Conservation (phyloP, 2,888 invertebrate species). For the Leptinotarsa tumamoca region DNA sequence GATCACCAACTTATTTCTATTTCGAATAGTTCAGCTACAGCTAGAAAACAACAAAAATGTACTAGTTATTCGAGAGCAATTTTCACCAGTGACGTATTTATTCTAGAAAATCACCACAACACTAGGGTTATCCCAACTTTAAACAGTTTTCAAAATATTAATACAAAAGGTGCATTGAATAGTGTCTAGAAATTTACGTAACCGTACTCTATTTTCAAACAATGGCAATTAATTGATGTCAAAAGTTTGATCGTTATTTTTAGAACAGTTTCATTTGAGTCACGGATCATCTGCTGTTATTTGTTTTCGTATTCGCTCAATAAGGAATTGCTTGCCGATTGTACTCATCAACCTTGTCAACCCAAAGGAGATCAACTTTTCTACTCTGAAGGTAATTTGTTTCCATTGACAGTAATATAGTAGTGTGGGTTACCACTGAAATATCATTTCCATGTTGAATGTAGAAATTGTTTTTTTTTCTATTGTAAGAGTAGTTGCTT, state of each 20-base stretch:
- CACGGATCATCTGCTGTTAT: neutral
- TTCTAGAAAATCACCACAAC: slow-evolving; percentile 23
- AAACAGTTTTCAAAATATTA: slow-evolving; percentile 23
- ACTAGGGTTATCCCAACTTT: slow-evolving; percentile 30
- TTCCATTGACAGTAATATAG: neutral
- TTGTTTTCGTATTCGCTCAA: neutral
- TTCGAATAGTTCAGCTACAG: neutral
- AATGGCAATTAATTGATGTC: neutral
- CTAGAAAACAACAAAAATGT: neutral
- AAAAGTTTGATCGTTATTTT: slow-evolving; percentile 4
- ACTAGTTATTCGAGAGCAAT: neutral
- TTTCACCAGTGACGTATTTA: slow-evolving; percentile 36
- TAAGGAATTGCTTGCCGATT: slow-evolving; percentile 23
- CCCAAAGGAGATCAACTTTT: neutral
- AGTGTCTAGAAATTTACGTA: slow-evolving; percentile 29
- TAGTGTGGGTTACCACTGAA: too few relatives aligned
- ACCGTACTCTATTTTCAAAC: slow-evolving; percentile 9
- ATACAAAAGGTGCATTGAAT: slow-evolving; percentile 12
- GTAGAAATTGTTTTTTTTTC: too few relatives aligned
- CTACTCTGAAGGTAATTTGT: neutral
- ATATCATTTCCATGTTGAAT: too few relatives aligned
- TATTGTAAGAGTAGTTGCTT: too few relatives aligned
- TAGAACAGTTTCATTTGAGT: neutral
- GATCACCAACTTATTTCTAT: neutral
- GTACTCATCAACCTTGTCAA: neutral